These are phyloP conservation scores for Myioborus miniatus DNA, from an alignment of 2,797 vertebrate genomes.

Conservation along the genomic window DNA sequence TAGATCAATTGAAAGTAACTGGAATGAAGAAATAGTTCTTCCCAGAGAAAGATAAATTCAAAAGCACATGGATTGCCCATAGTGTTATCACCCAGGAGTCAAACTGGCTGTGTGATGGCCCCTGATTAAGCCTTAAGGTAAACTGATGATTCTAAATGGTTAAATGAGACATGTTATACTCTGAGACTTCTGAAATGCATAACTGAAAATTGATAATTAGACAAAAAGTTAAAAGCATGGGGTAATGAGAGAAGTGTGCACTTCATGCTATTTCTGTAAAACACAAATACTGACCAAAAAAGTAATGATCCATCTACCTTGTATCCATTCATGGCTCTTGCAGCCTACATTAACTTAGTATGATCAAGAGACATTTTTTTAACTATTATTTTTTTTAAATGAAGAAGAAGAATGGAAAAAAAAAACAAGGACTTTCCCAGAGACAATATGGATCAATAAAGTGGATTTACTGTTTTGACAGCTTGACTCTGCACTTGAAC, in stretches of 20 bases:
- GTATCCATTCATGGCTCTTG: not conserved
- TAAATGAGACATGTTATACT: not conserved
- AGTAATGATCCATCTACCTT: not conserved
- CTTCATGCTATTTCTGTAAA: not conserved
- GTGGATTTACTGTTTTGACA: not conserved
- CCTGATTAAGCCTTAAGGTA: slow-evolving; percentile 1
- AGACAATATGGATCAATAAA: not conserved
- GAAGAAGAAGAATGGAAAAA: not conserved
- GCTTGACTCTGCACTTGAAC: not conserved
- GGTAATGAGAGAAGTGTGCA: not conserved
- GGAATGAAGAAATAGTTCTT: slow-evolving; percentile 6
- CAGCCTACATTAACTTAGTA: not conserved
- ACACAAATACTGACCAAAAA: not conserved
- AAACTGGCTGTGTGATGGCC: not conserved
- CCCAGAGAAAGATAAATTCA: not conserved
- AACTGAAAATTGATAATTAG: slow-evolving; percentile 26
- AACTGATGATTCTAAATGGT: not conserved
- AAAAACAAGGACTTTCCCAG: not conserved
- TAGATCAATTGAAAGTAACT: not conserved
- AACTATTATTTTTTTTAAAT: not conserved
- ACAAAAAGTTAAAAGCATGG: not conserved
- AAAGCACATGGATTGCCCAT: not conserved
- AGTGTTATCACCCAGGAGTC: not conserved
- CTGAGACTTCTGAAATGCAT: slow-evolving; percentile 27
- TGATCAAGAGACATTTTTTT: not conserved